These are phyloP conservation scores for Stenodema calcarata DNA, from an alignment of 2,888 invertebrate genomes.

Conservation along the genomic window DNA sequence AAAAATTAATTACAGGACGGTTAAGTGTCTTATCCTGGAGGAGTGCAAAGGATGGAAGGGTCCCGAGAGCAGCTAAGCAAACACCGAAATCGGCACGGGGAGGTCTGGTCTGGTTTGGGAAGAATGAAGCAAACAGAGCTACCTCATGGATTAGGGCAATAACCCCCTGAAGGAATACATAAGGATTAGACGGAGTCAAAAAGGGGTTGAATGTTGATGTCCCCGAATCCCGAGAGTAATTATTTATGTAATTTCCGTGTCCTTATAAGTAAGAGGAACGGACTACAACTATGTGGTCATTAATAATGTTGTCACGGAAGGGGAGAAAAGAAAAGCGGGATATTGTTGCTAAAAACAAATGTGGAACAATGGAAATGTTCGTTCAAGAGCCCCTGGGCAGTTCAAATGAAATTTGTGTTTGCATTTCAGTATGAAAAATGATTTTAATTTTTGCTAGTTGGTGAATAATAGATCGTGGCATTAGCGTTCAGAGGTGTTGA, in stretches of 20 bases:
- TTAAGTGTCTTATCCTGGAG: neutral
- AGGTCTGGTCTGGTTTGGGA: neutral
- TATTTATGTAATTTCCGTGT: neutral
- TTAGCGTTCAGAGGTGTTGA: no score
- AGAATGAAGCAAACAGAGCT: neutral
- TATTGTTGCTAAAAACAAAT: no score
- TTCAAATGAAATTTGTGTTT: no score
- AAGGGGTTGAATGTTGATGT: neutral
- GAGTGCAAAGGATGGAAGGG: neutral
- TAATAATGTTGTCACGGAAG: no score
- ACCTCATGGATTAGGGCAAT: slow-evolving; percentile 31
- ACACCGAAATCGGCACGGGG: neutral
- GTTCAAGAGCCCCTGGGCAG: no score
- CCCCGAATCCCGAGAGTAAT: neutral
- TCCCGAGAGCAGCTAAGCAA: neutral
- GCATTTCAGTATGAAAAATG: no score
- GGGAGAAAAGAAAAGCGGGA: no score
- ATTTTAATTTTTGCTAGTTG: no score
- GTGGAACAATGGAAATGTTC: no score
- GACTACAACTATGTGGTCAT: no score
- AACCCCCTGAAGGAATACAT: slow-evolving; percentile 20
- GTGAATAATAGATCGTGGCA: no score
- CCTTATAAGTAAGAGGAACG: neutral
- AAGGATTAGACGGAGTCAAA: slow-evolving; percentile 9
- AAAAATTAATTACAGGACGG: slow-evolving; percentile 14